Evolutionary conservation across 2,797 vertebrate genomes (phyloP), one percentile per base, ranked within the genome.

Genomic region (Dendrocincla fuliginosa): DNA sequence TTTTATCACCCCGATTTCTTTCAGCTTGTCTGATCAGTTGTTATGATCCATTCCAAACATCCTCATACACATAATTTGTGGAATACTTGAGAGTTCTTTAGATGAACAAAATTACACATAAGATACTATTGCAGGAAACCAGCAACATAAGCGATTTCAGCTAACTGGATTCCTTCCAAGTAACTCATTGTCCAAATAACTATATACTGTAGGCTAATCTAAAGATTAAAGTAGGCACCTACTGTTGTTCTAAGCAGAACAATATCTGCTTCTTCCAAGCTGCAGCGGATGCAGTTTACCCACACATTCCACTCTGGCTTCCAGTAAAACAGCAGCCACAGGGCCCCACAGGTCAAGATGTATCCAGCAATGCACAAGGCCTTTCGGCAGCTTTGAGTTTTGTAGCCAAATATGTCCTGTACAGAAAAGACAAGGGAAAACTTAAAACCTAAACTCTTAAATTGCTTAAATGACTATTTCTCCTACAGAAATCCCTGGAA

Each of bases 391-490:
- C 64, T 41, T 42, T 96, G 97, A 11, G 95, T 97, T 56, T 81
- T 97, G 93, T 98, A 98, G 41, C 98, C 98, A 94, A 97, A 98
- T 30, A 97, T 94, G 44, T 98, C 97, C 98, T 98, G 87, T 13
- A 81, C n/a, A 81, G 69, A 28, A 90, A 95, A 81, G 42, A 91
- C 18, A 79, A 75, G 20, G 10, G 23, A 44, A 87, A 91, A 86
- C 23, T 39, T 35, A 35, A 35, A 35, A 39, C 39, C 39, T 14
- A 6, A 14, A 39, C 59, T 32, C 30, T 32, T 61, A 61, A 30
- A 41, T 41, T 30, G 30, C 28, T 41, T 61, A 30, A 61, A 64
- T 74, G 70, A 52, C 15, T 70, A 28, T 79, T 89, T 81, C 19
- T 71, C 27, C 47, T 64, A 71, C 90, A 49, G 33, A 74, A 83